Base-by-base conservation (phyloP, 2,113 vertebrate species). In the Piaya cayana region DNA sequence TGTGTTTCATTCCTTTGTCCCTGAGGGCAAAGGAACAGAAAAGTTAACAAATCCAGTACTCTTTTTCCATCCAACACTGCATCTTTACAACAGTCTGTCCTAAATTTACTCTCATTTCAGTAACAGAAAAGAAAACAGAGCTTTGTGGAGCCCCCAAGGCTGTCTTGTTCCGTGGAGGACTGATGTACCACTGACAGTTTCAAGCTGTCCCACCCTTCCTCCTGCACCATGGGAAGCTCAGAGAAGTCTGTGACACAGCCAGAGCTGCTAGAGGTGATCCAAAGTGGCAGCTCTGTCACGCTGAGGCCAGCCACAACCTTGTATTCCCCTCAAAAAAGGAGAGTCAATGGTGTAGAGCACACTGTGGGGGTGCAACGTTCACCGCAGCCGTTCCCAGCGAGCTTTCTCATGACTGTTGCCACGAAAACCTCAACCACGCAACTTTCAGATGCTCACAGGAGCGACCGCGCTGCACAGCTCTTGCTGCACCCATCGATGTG, bases 1-100 rank as follows among this genome's bases (percentile, higher is more conserved):
- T 98, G 92, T 98, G 96, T 49, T 98, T 97, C 98, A 98, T 98
- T 52, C 98, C 98, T 93, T 98, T 98, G 95, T 98, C 97, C 90
- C 98, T 98, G 92, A 47, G 79, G 32, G 43, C 15, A 81, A 64
- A 86, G 70, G 20, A 79, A 68, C 22, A 63, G 39, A 47, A 47
- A 78, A 39, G 36, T 88, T 53, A 74, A 94, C 22, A 47, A 39
- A 70, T 12, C 10, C 53, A 29, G 21, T 18, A 42, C 34, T 62
- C 22, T 22, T 55, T 42, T 55, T 55, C 63, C 63, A 70, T 29
- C 45, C 71, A 74, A 9, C 7, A 8, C 3, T 23, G 27, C 60
- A 53, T n/a, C 36, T 67, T 80, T 56, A 72, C n/a, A 56, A 22
- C 26, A 56, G 17, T 6, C 14, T 56, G 59, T 14, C 59, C 50